phyloP scores from a whole-genome alignment of 2,797 vertebrate genomes.

The Scarus forsteni region DNA sequence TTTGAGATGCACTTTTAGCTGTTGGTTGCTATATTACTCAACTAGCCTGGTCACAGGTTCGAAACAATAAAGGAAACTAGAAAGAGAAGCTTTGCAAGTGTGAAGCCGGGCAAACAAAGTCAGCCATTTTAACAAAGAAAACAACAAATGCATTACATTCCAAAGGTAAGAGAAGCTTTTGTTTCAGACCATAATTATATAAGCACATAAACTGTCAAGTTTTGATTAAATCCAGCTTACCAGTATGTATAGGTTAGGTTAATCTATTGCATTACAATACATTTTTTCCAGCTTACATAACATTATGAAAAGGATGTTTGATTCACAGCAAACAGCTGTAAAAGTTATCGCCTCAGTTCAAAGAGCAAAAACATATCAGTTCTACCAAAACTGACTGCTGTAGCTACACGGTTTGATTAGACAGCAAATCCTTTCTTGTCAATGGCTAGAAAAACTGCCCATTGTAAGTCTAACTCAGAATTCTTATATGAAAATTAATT shows the following conservation, averaged over 20 bases:
- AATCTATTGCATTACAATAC: slow-evolving; percentile 51
- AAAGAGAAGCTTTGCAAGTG: slow-evolving; percentile 40
- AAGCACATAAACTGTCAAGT: slow-evolving; percentile 54
- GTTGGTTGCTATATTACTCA: slow-evolving; percentile 44
- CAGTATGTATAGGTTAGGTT: slow-evolving; percentile 41
- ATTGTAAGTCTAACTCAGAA: slow-evolving; percentile 31
- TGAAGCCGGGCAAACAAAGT: slow-evolving; percentile 64
- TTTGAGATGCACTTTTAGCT: slow-evolving; percentile 55
- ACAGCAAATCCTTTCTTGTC: slow-evolving; percentile 24
- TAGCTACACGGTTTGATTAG: slow-evolving; percentile 48
- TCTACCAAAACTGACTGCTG: slow-evolving; percentile 23
- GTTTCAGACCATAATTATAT: slow-evolving; percentile 48
- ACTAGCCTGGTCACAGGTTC: slow-evolving; percentile 30
- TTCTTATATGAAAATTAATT: slow-evolving; percentile 27
- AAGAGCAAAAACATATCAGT: slow-evolving; percentile 46
- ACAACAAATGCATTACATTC: slow-evolving; percentile 55
- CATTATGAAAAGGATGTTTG: slow-evolving; percentile 15
- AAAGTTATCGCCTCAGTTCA: slow-evolving; percentile 43
- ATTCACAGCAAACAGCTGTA: slow-evolving; percentile 38
- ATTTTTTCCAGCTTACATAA: slow-evolving; percentile 50
- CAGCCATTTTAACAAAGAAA: slow-evolving; percentile 46
- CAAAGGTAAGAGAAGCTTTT: slow-evolving; percentile 39
- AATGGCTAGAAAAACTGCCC: slow-evolving; percentile 30
- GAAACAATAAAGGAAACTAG: slow-evolving; percentile 37
- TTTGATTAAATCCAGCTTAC: slow-evolving; percentile 53